phyloP scores from a whole-genome alignment of 1,140 invertebrate genomes.

The Bradysia coprophila region DNA sequence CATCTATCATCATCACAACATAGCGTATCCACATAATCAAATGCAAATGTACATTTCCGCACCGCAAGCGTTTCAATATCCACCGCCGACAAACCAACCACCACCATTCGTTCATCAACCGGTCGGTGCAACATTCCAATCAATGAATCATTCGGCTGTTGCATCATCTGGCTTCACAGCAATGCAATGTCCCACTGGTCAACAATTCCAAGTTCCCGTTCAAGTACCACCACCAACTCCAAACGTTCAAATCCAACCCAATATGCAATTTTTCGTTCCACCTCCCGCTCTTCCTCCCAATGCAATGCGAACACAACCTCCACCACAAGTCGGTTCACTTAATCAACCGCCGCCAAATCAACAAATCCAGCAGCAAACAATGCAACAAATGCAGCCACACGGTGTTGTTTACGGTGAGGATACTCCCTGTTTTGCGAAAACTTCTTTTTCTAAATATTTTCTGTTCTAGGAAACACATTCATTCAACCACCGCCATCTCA shows the following conservation, averaged over 20 bases:
- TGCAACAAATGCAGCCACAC: neutral
- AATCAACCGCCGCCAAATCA: neutral
- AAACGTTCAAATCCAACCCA: slow-evolving; percentile 22
- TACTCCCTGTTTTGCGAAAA: no score
- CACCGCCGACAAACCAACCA: slow-evolving; percentile 13
- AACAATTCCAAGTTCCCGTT: neutral
- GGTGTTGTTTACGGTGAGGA: neutral
- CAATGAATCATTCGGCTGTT: slow-evolving; percentile 6
- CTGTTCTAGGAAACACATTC: no score
- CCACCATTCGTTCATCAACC: slow-evolving; percentile 5
- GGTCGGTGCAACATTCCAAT: slow-evolving; percentile 1
- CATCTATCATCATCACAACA: slow-evolving; percentile 19
- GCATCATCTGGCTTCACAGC: slow-evolving; percentile 2
- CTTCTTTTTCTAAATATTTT: no score
- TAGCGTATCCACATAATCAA: slow-evolving; percentile 20
- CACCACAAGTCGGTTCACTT: neutral
- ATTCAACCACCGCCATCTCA: slow-evolving; percentile 1
- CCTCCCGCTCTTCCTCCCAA: slow-evolving; percentile 16
- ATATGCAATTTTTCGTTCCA: slow-evolving; percentile 25
- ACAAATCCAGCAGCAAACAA: slow-evolving; percentile 1
- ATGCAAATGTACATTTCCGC: slow-evolving; percentile 29
- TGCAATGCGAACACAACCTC: slow-evolving; percentile 8
- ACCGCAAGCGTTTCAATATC: slow-evolving; percentile 16
- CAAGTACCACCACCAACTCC: slow-evolving; percentile 10
- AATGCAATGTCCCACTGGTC: neutral